phyloP scores from a whole-genome alignment of 2,113 vertebrate species.

The Misgurnus mizolepis region DNA sequence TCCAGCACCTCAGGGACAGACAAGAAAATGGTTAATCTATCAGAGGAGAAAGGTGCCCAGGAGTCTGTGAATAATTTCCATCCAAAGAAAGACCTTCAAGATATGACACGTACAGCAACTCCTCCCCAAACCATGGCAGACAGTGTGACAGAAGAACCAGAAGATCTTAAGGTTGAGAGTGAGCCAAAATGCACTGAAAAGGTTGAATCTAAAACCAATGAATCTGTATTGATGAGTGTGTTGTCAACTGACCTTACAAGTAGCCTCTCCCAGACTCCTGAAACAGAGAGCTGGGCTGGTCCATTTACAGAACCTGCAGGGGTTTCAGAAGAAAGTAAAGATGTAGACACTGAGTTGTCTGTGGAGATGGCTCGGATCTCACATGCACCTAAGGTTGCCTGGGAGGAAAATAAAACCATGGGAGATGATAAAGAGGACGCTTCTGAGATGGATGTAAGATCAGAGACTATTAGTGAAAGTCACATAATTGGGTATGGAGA shows the following conservation, averaged over 20 bases:
- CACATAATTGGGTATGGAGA: background rate
- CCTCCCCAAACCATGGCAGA: constrained; percentile 6
- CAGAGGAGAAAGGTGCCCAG: constrained; percentile 43
- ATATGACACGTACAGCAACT: constrained; percentile 55
- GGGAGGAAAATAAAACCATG: constrained; percentile 50
- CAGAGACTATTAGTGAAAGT: constrained; percentile 37
- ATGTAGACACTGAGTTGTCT: constrained; percentile 51
- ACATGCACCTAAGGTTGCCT: constrained; percentile 38
- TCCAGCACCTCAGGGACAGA: constrained; percentile 10
- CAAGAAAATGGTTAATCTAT: constrained; percentile 20
- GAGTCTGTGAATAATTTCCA: constrained; percentile 55
- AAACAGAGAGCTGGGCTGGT: constrained; percentile 29
- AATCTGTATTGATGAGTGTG: constrained; percentile 12
- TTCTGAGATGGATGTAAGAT: constrained; percentile 30
- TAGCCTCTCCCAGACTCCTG: constrained; percentile 33
- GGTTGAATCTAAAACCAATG: constrained; percentile 8
- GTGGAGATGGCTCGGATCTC: constrained; percentile 48
- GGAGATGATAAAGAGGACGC: constrained; percentile 26
- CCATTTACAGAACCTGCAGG: constrained; percentile 17
- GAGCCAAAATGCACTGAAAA: constrained; percentile 5
- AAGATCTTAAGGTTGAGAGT: background rate
- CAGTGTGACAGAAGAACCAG: background rate
- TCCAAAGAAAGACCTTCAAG: constrained; percentile 61
- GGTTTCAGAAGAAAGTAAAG: constrained; percentile 44
- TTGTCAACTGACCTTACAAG: constrained; percentile 1